phyloP scores from a whole-genome alignment of 2,113 vertebrate genomes.

The Nicator chloris region DNA sequence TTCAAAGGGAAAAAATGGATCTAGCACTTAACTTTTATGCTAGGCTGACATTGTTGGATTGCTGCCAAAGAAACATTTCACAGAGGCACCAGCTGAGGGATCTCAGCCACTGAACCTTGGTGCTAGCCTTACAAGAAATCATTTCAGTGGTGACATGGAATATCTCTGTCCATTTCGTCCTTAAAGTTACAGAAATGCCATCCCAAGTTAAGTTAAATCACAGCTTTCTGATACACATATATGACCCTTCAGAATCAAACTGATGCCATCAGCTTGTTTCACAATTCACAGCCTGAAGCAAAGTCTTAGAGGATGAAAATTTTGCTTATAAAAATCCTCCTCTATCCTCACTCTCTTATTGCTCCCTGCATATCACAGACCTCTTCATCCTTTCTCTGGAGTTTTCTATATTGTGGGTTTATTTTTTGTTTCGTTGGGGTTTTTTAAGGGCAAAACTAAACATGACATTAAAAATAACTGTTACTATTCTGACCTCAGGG shows the following conservation, averaged over 20 bases:
- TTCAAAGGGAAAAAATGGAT: not conserved
- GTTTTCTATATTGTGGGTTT: not conserved
- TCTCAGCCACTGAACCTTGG: not conserved
- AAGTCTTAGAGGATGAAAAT: not conserved
- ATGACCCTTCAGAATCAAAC: not conserved
- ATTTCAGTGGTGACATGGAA: not conserved
- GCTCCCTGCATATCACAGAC: not conserved
- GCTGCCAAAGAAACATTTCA: not conserved
- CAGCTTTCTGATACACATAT: not conserved
- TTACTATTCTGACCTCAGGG: not conserved
- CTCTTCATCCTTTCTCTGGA: not conserved
- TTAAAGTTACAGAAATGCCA: not conserved
- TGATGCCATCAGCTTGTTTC: not conserved
- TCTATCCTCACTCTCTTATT: not conserved
- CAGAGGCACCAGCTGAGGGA: not conserved
- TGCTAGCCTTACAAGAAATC: not conserved
- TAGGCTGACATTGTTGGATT: not conserved
- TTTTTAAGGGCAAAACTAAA: not conserved
- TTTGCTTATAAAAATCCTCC: not conserved
- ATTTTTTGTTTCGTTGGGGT: not conserved
- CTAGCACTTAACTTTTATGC: not conserved
- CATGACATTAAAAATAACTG: not conserved
- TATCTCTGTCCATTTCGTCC: not conserved
- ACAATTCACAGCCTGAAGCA: not conserved
- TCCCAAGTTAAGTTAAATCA: not conserved